Evolutionary conservation across 2,888 invertebrate species (phyloP), one percentile per base, ranked within the genome.

Genomic region (Trimorus sp.): DNA sequence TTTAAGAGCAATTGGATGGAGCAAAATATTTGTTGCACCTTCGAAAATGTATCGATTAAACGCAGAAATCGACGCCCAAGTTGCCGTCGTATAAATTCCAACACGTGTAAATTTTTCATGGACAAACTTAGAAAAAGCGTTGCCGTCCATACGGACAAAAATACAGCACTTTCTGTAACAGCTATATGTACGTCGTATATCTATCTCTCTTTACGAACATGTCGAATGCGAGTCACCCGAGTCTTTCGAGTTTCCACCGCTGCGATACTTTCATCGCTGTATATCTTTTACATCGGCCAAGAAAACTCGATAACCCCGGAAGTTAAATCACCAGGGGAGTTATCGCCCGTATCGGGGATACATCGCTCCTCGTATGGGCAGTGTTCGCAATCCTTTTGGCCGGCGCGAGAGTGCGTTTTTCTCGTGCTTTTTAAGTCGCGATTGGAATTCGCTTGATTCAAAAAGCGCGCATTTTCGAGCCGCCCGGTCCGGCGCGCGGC

Each of bases 271-370:
- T 82, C 79, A 68, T 82, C 74, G 77, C 66, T 68, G 75, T 79
- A 78, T 84, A 83, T 85, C 84, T 84, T 74, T 84, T 84, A 82
- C 84, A 84, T 84, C 84, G 84, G 79, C 78, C 81, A 77, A 77
- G 84, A 86, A 86, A 86, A 83, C 85, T 83, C 83, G 85, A 85
- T 84, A 84, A 83, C 82, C 82, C 81, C 75, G 80, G 80, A 73
- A 83, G 85, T 79, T 83, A 79, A 84, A 84, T 83, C 83, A 82
- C 80, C 77, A 58, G 75, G 79, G 80, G 81, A 83, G 81, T 84
- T 84, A 82, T 84, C 82, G 82, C 76, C 75, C 84, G 84, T 80
- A 73, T 66, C 66, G 76, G 68, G 83, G 83, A 80, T 80, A 75
- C 78, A 80, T 83, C 75, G 80, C 76, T 15, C 62, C 65, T 80